phyloP scores from a whole-genome alignment of 2,113 vertebrate species.

The Puma concolor region DNA sequence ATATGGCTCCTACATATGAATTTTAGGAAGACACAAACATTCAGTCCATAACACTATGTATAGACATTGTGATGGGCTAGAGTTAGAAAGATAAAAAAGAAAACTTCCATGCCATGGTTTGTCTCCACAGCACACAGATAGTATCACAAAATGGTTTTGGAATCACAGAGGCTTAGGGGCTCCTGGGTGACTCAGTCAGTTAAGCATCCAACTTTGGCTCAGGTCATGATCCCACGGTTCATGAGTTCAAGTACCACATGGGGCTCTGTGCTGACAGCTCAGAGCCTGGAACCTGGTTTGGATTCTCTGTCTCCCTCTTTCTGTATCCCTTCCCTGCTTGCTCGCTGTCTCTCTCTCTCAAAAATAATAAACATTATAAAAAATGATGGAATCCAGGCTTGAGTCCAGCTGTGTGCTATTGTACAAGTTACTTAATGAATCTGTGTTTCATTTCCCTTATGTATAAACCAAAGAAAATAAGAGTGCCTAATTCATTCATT shows the following conservation, averaged over 20 bases:
- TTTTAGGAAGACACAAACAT: background rate
- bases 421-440: background rate
- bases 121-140: background rate
- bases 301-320: no score
- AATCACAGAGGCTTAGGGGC: background rate
- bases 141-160: background rate
- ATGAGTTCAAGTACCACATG: no score
- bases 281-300: no score
- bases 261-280: no score
- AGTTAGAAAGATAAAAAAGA: background rate
- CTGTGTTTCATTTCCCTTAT: background rate
- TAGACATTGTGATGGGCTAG: background rate
- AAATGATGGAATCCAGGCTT: background rate
- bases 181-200: no score
- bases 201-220: no score
- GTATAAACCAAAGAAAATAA: constrained; percentile 42
- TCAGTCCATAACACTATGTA: background rate
- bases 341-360: no score
- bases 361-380: background rate
- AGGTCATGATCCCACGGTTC: no score
- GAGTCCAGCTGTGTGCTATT: background rate
- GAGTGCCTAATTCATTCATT: background rate
- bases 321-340: no score
- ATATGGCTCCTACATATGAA: background rate
- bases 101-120: background rate